Conservation (phyloP, 1,140 invertebrate genomes). For the Pomacea maculata region DNA sequence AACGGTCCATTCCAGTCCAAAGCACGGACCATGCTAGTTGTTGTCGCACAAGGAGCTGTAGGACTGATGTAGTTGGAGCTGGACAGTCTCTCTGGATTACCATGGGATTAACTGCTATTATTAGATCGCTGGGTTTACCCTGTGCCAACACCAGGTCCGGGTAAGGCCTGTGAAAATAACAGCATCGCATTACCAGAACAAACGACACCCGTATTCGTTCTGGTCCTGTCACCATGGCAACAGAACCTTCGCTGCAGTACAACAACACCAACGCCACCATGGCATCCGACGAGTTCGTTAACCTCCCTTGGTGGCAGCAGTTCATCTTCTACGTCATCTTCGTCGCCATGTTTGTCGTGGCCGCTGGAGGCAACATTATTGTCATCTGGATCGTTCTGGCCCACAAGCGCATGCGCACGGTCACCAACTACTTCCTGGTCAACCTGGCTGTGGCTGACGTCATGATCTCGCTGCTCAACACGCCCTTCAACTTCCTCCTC, state of each 20-base stretch:
- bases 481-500: slow-evolving; percentile 92
- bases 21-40: no score
- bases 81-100: no score
- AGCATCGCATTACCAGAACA: no score
- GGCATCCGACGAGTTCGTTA: slow-evolving; percentile 2
- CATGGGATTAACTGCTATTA: no score
- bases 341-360: slow-evolving; percentile 86
- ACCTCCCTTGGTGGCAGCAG: slow-evolving; percentile 59
- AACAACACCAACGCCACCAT: slow-evolving; percentile 8
- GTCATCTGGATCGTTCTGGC: slow-evolving; percentile 95
- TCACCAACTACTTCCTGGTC: slow-evolving; percentile 96
- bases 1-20: no score
- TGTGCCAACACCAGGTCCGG: no score
- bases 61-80: no score
- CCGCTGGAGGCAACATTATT: slow-evolving; percentile 91
- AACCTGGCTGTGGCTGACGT: slow-evolving; percentile 92
- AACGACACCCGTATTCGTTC: neutral
- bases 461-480: slow-evolving; percentile 90
- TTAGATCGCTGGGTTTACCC: no score
- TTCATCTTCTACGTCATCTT: slow-evolving; percentile 68
- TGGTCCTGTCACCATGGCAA: neutral
- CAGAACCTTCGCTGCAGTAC: neutral
- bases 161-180: no score
- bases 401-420: slow-evolving; percentile 87
- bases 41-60: no score